phyloP scores from a whole-genome alignment of 2,113 vertebrate genomes.

The Daubentonia madagascariensis region DNA sequence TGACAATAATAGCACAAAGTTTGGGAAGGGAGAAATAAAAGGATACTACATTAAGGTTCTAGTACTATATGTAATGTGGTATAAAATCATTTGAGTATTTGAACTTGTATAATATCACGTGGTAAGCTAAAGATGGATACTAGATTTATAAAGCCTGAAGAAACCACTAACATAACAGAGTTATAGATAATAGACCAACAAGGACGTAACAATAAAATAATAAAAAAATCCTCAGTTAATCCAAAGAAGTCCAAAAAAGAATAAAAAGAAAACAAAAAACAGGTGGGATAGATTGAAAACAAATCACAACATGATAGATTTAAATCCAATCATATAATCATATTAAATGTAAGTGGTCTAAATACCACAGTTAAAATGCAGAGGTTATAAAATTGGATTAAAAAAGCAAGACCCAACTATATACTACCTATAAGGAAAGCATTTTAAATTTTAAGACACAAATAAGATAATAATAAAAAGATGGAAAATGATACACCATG shows the following conservation, averaged over 20 bases:
- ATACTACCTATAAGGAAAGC: not conserved
- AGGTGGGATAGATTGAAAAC: not conserved
- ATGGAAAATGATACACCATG: not conserved
- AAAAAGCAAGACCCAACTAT: not conserved
- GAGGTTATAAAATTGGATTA: not conserved
- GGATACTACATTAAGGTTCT: not conserved
- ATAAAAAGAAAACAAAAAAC: not conserved
- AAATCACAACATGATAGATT: not conserved
- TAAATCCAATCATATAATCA: not conserved
- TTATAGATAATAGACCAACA: not conserved
- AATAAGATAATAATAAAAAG: not conserved
- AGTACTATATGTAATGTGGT: not conserved
- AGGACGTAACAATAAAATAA: not conserved
- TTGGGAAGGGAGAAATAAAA: not conserved
- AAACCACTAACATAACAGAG: not conserved
- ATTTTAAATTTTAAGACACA: not conserved
- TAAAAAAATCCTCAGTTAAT: not conserved
- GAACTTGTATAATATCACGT: not conserved
- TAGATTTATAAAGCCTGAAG: not conserved
- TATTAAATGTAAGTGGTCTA: not conserved
- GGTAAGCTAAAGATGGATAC: not conserved
- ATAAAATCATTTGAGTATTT: not conserved
- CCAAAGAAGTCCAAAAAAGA: not conserved
- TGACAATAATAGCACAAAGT: not conserved
- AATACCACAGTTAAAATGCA: not conserved